Base-by-base conservation (phyloP, 1,140 invertebrate genomes). In the Danaus plexippus region DNA sequence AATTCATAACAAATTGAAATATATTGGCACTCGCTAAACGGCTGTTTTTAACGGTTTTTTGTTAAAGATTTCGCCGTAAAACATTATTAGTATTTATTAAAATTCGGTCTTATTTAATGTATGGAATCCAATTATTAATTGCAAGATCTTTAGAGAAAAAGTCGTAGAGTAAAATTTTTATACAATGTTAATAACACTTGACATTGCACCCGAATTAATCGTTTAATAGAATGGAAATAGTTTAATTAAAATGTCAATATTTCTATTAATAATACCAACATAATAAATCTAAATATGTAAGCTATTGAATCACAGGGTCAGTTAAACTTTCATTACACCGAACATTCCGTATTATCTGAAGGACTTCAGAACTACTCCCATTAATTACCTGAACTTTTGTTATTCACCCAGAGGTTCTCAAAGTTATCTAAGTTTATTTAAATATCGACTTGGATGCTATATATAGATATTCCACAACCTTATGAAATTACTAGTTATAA, bases 1-100 rank as follows among this genome's bases (percentile, higher is more conserved):
- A 64, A 68, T 65, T 59, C 43, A 49, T 58, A 55, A 61, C 57
- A 68, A 63, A 65, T 68, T 65, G 63, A 68, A 63, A 68, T 68
- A 61, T 68, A 68, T 63, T 47, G 48, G 11, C 50, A 40, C 52
- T 52, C 44, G 46, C 44, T 44, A 43, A 49, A 42, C 47, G 18
- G 10, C 5, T 50, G 18, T 15, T 22, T 13, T 22, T 22, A 49
- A 49, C 5, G 9, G 13, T 43, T 43, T 32, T 32, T 32, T 32
- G 22, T 2, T 32, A 8, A 32, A 32, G 4, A 32, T 32, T 32
- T 6, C 22, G 22, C 5, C 22, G 9, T 44, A 42, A 52, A 55
- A 4, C 41, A 11, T 48, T n/a, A 11, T 41, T 15, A 46, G 47
- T 43, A n/a, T 11, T 18, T 12, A 47, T 4, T 32, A 32, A 32